Evolutionary conservation across 2,113 vertebrate genomes (phyloP).

Genomic region (Chitala chitala): DNA sequence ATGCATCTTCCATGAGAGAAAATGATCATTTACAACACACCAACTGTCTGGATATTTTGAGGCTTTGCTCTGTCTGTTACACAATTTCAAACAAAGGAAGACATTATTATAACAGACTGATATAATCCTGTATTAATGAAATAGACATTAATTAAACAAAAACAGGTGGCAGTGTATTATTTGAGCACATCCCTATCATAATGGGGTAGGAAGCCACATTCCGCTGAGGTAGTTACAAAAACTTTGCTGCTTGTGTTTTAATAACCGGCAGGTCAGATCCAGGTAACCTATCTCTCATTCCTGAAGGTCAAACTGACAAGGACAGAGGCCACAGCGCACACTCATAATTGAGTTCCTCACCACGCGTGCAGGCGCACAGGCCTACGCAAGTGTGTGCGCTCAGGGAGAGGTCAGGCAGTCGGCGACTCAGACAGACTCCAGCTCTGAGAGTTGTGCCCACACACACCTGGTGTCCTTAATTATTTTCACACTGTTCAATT

Average conservation of each 20-base stretch:
- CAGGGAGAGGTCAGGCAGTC: no score
- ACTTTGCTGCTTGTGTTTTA: no score
- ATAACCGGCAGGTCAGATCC: background rate
- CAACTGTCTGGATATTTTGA: background rate
- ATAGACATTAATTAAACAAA: background rate
- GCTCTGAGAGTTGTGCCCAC: constrained; percentile 34
- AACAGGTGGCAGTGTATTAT: background rate
- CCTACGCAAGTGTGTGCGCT: no score
- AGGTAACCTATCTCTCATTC: background rate
- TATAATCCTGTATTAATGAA: background rate
- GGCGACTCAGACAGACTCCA: constrained; percentile 25
- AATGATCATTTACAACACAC: background rate
- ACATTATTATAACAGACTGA: background rate
- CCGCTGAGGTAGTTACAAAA: background rate
- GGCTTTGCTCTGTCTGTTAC: background rate
- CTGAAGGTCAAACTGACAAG: background rate
- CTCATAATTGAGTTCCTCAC: constrained; percentile 9
- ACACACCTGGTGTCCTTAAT: constrained; percentile 46
- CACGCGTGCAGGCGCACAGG: background rate
- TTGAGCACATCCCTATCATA: background rate
- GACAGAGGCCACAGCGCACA: background rate
- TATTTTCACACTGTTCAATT: constrained; percentile 45
- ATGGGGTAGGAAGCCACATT: background rate
- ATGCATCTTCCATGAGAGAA: background rate
- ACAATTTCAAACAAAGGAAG: background rate